Evolutionary conservation across 2,888 invertebrate species (phyloP).

Genomic region (Cryptocephalus moraei): DNA sequence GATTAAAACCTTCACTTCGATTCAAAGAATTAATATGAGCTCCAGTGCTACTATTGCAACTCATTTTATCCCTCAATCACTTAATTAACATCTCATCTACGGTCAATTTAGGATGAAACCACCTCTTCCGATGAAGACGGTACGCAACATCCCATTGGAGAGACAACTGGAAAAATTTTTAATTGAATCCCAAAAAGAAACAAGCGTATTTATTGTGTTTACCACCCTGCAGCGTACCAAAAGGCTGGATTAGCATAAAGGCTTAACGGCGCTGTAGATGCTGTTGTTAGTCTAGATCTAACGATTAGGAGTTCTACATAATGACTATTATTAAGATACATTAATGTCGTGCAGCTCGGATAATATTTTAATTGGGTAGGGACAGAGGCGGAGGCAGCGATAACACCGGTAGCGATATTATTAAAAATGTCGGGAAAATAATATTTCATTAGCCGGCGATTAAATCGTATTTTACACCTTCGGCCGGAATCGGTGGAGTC

Average conservation of each 20-base stretch:
- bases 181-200: background rate
- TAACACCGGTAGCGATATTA: slow-evolving; percentile 4
- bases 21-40: too few relatives aligned
- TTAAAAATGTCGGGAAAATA: slow-evolving; percentile 1
- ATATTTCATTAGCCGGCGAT: background rate
- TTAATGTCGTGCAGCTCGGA: slow-evolving; percentile 27
- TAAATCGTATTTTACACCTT: too few relatives aligned
- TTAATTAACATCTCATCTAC: too few relatives aligned
- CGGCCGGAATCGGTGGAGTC: too few relatives aligned
- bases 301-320: slow-evolving; percentile 21
- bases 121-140: too few relatives aligned
- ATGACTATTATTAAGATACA: slow-evolving; percentile 30
- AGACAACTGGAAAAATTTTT: too few relatives aligned
- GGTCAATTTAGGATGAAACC: too few relatives aligned
- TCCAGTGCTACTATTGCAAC: too few relatives aligned
- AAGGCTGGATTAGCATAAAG: slow-evolving; percentile 18
- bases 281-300: slow-evolving; percentile 13
- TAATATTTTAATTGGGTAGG: slow-evolving; percentile 28
- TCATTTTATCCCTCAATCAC: too few relatives aligned
- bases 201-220: slow-evolving; percentile 2
- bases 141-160: too few relatives aligned
- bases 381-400: slow-evolving; percentile 3
- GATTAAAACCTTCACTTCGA: too few relatives aligned
- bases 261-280: slow-evolving; percentile 8
- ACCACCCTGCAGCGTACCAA: slow-evolving; percentile 8